These are phyloP conservation scores for Aelia acuminata DNA, from an alignment of 2,888 invertebrate species.

Conservation along the genomic window DNA sequence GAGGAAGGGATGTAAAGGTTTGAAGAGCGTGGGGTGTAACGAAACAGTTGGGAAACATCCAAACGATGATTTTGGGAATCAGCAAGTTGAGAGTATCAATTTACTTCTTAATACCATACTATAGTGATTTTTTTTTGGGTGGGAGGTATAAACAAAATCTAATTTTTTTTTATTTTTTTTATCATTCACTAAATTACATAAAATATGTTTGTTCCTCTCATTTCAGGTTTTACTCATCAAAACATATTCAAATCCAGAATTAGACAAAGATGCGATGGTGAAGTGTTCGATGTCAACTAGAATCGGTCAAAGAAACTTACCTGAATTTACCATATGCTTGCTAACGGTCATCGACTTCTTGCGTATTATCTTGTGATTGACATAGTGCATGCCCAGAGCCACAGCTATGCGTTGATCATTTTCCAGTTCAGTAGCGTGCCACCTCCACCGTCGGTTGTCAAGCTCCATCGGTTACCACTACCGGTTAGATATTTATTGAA, in stretches of 20 bases:
- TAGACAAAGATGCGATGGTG: too few relatives aligned
- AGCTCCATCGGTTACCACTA: not conserved
- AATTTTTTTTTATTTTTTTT: too few relatives aligned
- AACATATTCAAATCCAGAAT: too few relatives aligned
- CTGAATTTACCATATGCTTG: not conserved
- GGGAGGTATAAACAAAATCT: too few relatives aligned
- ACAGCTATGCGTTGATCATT: not conserved
- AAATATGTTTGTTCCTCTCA: too few relatives aligned
- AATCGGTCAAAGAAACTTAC: not conserved
- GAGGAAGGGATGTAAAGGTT: not conserved
- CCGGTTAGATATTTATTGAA: not conserved
- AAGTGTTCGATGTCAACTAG: too few relatives aligned
- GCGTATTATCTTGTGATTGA: not conserved
- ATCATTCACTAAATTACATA: too few relatives aligned
- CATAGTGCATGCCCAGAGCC: not conserved
- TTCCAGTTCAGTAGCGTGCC: slow-evolving; percentile 4
- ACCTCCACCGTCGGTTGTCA: not conserved
- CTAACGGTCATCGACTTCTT: not conserved
- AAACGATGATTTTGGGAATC: not conserved
- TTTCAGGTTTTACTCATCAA: too few relatives aligned
- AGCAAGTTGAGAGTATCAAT: not conserved
- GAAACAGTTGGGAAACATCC: not conserved
- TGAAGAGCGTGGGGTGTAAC: not conserved
- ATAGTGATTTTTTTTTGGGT: too few relatives aligned
- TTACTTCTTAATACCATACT: not conserved